A percentile compares a stretch with the other conserved stretches of the same genome.
Evolutionary conservation across 92 coral and sea anemone genomes (phyloP).

Genomic region (Ricordea florida): DNA sequence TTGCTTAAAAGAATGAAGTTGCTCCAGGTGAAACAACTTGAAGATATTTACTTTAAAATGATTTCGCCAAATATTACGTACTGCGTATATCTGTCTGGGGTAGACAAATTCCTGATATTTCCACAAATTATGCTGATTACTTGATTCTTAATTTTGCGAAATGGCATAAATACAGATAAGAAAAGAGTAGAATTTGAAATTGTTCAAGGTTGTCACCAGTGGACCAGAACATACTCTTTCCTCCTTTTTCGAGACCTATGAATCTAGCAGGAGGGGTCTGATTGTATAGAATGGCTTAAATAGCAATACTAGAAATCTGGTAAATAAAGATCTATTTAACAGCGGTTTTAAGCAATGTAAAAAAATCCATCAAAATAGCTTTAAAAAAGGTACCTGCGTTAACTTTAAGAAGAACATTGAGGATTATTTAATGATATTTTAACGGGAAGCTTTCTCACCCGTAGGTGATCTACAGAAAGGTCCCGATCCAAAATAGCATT

Average conservation of each 20-base stretch:
- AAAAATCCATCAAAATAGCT: neutral
- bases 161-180: neutral
- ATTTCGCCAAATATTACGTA: neutral
- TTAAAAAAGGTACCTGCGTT: neutral
- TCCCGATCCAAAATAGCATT: too few relatives aligned
- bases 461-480: too few relatives aligned
- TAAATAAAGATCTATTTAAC: neutral
- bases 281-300: constrained; percentile 1
- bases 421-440: neutral
- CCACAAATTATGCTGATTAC: neutral
- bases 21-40: neutral
- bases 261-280: constrained; percentile 9
- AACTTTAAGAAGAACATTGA: neutral
- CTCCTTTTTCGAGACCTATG: constrained; percentile 13
- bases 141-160: neutral
- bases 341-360: neutral
- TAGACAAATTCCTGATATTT: neutral
- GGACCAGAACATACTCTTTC: constrained; percentile 11
- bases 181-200: constrained; percentile 11
- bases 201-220: constrained; percentile 15
- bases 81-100: neutral
- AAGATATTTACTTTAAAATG: neutral
- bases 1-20: neutral
- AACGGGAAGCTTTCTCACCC: too few relatives aligned
- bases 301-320: constrained; percentile 24